Conservation (phyloP, 2,888 invertebrate genomes). For the Beris chalybata region DNA sequence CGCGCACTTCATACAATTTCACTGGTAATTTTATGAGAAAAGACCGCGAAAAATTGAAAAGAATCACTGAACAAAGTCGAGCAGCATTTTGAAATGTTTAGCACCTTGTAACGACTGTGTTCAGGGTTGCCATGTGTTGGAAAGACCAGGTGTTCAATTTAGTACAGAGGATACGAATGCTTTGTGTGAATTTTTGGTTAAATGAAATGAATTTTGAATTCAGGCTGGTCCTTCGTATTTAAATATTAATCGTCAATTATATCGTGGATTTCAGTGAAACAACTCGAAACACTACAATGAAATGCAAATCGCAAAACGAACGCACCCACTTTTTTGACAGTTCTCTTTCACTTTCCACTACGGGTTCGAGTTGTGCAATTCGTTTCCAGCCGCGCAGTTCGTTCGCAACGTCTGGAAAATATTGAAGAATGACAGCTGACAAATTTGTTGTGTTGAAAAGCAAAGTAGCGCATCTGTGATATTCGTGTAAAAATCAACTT, state of each 20-base stretch:
- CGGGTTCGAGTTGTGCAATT: background rate
- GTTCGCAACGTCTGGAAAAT: constrained; percentile 22
- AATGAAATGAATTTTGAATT: too few relatives aligned
- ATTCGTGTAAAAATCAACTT: background rate
- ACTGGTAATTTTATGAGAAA: background rate
- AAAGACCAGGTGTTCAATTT: constrained; percentile 1
- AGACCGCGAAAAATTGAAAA: constrained; percentile 5
- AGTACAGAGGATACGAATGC: too few relatives aligned
- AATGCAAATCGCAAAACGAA: too few relatives aligned
- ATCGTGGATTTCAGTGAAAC: too few relatives aligned
- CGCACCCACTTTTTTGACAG: too few relatives aligned
- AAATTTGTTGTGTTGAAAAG: constrained; percentile 24
- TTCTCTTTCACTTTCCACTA: background rate
- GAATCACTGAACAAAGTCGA: background rate
- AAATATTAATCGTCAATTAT: too few relatives aligned
- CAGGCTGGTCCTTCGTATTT: too few relatives aligned
- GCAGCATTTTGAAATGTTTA: constrained; percentile 23
- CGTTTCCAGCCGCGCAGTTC: background rate
- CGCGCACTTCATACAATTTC: background rate
- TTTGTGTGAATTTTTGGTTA: too few relatives aligned
- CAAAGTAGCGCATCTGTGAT: constrained; percentile 6
- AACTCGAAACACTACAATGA: too few relatives aligned
- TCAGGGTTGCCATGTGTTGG: constrained; percentile 10
- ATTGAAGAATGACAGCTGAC: constrained; percentile 25
- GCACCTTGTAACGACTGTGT: constrained; percentile 27